phyloP scores from a whole-genome alignment of 2,113 vertebrate species.

The Oenanthe melanoleuca region DNA sequence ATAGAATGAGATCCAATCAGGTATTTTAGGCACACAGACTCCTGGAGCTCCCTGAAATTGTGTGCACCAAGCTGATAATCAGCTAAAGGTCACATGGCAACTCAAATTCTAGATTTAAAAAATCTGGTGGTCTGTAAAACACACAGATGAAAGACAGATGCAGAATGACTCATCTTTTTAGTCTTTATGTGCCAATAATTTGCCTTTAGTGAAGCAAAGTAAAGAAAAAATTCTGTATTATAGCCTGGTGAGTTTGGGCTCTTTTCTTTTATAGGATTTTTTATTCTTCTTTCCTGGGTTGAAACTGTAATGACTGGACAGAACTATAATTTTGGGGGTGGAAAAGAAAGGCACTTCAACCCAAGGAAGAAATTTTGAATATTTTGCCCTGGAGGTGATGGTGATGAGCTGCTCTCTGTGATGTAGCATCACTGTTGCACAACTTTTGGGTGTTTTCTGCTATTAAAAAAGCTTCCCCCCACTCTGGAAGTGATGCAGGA shows the following conservation, averaged over 20 bases:
- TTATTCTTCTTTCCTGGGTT: background rate
- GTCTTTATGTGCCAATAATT: background rate
- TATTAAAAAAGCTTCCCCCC: accelerated
- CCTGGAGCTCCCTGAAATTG: background rate
- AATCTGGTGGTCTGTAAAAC: background rate
- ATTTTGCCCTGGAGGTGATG: background rate
- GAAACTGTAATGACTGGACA: background rate
- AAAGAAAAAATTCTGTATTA: background rate
- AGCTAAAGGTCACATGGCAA: background rate
- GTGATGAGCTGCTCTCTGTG: background rate
- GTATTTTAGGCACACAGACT: background rate
- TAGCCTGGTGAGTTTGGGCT: background rate
- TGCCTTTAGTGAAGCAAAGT: background rate
- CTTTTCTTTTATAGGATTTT: background rate
- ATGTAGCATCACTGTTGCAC: background rate
- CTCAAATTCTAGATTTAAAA: background rate
- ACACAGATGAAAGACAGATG: background rate
- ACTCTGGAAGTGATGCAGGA: background rate
- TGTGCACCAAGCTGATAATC: background rate
- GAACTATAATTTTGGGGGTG: background rate
- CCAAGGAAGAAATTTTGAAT: background rate
- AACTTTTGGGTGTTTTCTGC: background rate
- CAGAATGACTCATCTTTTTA: background rate
- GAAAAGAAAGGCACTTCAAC: background rate
- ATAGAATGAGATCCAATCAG: background rate